phyloP scores from a whole-genome alignment of 2,113 vertebrate species.

The Bettongia penicillata region DNA sequence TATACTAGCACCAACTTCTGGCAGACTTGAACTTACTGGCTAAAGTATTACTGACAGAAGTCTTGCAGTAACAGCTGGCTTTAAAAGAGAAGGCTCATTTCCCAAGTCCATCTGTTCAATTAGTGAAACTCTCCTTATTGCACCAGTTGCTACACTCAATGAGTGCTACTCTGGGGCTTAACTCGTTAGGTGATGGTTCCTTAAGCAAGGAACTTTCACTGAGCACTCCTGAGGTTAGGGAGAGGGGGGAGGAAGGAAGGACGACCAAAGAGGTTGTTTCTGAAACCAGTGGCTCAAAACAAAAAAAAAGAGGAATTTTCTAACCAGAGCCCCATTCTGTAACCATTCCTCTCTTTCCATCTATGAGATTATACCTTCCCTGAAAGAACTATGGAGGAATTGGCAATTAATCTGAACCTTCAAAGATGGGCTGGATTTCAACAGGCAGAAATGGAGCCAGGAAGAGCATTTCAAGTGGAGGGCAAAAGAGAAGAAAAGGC shows the following conservation, averaged over 20 bases:
- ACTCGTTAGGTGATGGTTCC: no score
- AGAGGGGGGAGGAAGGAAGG: no score
- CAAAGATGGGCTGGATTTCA: no score
- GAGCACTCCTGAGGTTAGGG: not conserved
- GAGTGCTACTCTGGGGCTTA: not conserved
- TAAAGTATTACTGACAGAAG: conserved; percentile 19
- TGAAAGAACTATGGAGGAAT: not conserved
- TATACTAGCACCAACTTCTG: not conserved
- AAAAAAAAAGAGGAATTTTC: not conserved
- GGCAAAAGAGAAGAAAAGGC: not conserved
- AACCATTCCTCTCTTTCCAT: not conserved
- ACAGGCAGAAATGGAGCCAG: not conserved
- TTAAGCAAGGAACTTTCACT: no score
- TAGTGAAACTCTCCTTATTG: not conserved
- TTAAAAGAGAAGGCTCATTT: not conserved
- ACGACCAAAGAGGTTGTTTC: not conserved
- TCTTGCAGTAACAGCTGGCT: not conserved
- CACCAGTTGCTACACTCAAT: not conserved
- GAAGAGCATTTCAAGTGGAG: not conserved
- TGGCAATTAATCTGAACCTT: no score
- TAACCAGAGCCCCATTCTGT: not conserved
- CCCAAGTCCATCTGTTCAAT: not conserved
- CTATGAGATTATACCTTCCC: not conserved
- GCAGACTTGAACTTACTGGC: not conserved
- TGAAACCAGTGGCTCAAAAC: not conserved